Percentiles rank a stretch among this genome's conserved stretches.
Conservation (phyloP, 53 echinoderm and acorn worm species). For the Echinarachnius parma region DNA sequence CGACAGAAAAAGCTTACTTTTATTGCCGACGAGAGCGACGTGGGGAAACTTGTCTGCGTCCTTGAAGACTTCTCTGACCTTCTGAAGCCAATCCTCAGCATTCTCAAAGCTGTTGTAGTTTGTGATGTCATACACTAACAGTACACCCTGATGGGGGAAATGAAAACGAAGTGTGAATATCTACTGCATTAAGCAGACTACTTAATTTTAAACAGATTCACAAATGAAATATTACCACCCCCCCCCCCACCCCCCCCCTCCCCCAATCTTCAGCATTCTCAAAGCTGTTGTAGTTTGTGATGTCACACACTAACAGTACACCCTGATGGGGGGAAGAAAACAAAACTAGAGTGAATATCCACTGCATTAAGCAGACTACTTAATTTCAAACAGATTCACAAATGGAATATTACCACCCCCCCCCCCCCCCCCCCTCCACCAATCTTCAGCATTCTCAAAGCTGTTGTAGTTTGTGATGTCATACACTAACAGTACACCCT, state of each 20-base stretch:
- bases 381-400: too few species aligned
- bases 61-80: conserved; percentile 81
- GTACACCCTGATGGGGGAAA: conserved; percentile 57
- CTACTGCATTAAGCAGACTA: too few species aligned
- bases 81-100: conserved; percentile 87
- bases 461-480: conserved; percentile 92
- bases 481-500: conserved; percentile 92
- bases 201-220: too few species aligned
- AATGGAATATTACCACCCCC: too few species aligned
- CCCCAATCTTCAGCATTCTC: conserved; percentile 98
- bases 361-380: too few species aligned
- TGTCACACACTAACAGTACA: conserved; percentile 88
- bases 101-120: conserved; percentile 96
- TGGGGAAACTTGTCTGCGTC: conserved; percentile 81
- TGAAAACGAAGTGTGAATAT: background rate
- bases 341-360: too few species aligned
- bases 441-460: conserved; percentile 98
- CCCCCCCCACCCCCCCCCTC: too few species aligned
- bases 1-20: conserved; percentile 64
- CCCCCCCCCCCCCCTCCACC: too few species aligned
- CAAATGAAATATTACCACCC: too few species aligned
- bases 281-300: conserved; percentile 93
- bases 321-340: conserved; percentile 45
- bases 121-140: conserved; percentile 95
- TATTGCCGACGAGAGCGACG: conserved; percentile 86